phyloP scores from a whole-genome alignment of 2,888 invertebrate species.

The Notodonta dromedarius region DNA sequence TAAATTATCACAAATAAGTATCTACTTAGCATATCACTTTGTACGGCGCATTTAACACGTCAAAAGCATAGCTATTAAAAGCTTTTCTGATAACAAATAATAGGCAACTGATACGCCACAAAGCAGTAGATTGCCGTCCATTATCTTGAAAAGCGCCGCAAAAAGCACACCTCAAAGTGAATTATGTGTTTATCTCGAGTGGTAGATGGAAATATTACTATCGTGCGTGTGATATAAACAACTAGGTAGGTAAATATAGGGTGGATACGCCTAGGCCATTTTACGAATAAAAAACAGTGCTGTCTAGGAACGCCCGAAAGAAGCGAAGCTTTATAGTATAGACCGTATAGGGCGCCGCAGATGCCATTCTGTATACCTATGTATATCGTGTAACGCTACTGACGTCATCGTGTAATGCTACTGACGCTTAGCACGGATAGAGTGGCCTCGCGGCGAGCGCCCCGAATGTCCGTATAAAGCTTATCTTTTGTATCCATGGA shows the following conservation, averaged over 20 bases:
- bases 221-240: slow-evolving; percentile 27
- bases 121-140: slow-evolving; percentile 25
- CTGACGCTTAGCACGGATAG: no score
- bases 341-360: no score
- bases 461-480: no score
- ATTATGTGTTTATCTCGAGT: slow-evolving; percentile 45
- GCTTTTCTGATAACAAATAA: slow-evolving; percentile 17
- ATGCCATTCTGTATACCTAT: no score
- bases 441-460: no score
- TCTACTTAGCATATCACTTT: slow-evolving; percentile 8
- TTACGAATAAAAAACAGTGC: no score
- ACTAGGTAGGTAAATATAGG: background rate
- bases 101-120: slow-evolving; percentile 24
- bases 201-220: slow-evolving; percentile 24
- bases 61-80: slow-evolving; percentile 7
- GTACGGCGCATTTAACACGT: background rate
- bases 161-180: slow-evolving; percentile 48
- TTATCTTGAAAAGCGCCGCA: slow-evolving; percentile 47
- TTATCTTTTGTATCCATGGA: no score
- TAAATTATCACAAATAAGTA: background rate
- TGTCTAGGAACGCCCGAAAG: no score
- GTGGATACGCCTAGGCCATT: no score
- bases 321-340: no score
- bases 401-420: no score
- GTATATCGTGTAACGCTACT: no score